Conservation (phyloP, 2,888 invertebrate genomes). For the Drosophila recens region DNA sequence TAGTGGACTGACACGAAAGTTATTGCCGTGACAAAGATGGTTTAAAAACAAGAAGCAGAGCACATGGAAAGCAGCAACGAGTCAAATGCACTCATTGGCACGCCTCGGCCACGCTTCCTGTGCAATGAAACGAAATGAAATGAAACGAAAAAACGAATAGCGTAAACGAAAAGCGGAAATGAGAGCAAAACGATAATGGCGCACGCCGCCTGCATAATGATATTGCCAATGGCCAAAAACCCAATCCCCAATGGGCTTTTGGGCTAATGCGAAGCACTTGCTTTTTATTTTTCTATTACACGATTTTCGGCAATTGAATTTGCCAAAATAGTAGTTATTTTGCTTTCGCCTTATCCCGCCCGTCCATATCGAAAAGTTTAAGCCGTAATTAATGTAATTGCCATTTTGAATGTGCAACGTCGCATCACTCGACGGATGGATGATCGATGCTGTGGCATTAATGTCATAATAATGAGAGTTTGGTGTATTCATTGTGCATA, state of each 20-base stretch:
- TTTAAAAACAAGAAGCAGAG: constrained; percentile 22
- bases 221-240: constrained; percentile 37
- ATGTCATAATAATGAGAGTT: constrained; percentile 66
- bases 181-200: constrained; percentile 70
- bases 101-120: constrained; percentile 29
- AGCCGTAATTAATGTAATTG: constrained; percentile 71
- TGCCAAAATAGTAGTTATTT: constrained; percentile 51
- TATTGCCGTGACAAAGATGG: constrained; percentile 74
- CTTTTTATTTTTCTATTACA: constrained; percentile 59
- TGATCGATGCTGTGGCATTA: constrained; percentile 71
- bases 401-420: constrained; percentile 34
- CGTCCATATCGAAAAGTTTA: constrained; percentile 26
- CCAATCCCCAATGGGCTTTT: constrained; percentile 12
- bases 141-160: constrained; percentile 30
- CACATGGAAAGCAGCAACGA: constrained; percentile 19
- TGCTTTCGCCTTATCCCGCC: background rate
- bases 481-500: constrained; percentile 69
- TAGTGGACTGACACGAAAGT: constrained; percentile 76
- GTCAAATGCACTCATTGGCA: constrained; percentile 62
- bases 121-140: constrained; percentile 15
- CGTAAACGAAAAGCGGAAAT: constrained; percentile 64
- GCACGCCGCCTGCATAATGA: constrained; percentile 71
- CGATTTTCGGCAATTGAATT: constrained; percentile 60
- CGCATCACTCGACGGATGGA: constrained; percentile 12
- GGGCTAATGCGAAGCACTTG: constrained; percentile 24